These are phyloP conservation scores for Metopia argyrocephala DNA, from an alignment of 2,888 invertebrate species.

Conservation along the genomic window DNA sequence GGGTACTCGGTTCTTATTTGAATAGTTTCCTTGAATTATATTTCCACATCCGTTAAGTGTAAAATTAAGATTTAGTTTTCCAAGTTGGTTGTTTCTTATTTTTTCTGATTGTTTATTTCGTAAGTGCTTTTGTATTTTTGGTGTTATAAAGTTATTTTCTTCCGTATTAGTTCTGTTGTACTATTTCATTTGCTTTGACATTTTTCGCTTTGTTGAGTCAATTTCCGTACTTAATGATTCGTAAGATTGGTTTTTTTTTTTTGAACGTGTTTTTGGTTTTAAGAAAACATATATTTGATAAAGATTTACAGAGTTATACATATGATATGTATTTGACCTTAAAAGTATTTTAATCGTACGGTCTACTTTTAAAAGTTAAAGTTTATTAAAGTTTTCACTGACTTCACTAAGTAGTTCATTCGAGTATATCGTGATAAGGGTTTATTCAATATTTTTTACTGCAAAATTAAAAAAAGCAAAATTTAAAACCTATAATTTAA, in stretches of 20 bases:
- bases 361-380: background rate
- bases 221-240: conserved; percentile 75
- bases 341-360: background rate
- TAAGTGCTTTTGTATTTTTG: background rate
- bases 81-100: conserved; percentile 52
- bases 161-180: conserved; percentile 63
- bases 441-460: background rate
- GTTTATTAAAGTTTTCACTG: background rate
- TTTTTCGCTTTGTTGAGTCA: conserved; percentile 73
- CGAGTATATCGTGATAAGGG: background rate
- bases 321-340: background rate
- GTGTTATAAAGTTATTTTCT: conserved; percentile 44
- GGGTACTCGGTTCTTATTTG: background rate
- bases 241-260: conserved; percentile 65
- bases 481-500: too few relatives aligned
- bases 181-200: conserved; percentile 52
- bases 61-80: conserved; percentile 41
- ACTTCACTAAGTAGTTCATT: background rate
- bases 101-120: conserved; percentile 61
- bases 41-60: background rate
- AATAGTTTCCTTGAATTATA: conserved; percentile 7
- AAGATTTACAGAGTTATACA: background rate
- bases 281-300: background rate
- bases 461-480: background rate
- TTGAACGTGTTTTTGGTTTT: background rate